Evolutionary conservation across 2,888 invertebrate species (phyloP).

Genomic region (Lumbricus terrestris): DNA sequence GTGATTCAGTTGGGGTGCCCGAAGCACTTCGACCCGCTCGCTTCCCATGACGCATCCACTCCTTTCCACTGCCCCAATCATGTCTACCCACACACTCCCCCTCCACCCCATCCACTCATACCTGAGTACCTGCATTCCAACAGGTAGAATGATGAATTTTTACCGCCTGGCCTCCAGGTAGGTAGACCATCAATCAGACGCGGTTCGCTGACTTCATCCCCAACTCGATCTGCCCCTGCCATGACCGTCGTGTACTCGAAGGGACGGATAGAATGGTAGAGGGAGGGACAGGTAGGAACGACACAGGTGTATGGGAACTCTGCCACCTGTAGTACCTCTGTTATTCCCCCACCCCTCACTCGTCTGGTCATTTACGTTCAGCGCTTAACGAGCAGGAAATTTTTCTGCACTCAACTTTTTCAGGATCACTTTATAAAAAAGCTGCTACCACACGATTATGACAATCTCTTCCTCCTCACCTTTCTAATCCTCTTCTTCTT

Average conservation of each 20-base stretch:
- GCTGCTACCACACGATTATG: neutral
- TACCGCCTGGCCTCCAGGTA: neutral
- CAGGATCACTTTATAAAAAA: neutral
- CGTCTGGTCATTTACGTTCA: neutral
- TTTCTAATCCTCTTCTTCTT: too few relatives aligned
- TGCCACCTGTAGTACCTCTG: neutral
- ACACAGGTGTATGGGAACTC: neutral
- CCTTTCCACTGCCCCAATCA: neutral
- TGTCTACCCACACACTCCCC: neutral
- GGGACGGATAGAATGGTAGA: neutral
- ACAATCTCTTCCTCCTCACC: too few relatives aligned
- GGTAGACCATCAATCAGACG: neutral
- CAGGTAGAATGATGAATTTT: neutral
- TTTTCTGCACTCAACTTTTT: neutral
- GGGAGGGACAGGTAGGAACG: neutral
- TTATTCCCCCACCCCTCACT: neutral
- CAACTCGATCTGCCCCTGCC: neutral
- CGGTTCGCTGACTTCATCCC: neutral
- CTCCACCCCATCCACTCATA: neutral
- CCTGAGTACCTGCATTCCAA: conserved; percentile 3
- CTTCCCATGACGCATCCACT: neutral
- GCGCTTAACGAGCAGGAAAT: neutral
- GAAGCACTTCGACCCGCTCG: neutral
- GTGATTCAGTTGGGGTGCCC: neutral
- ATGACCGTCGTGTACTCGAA: neutral